A percentile compares a stretch with the other conserved stretches of the same genome.
Conservation (phyloP, 2,888 invertebrate genomes). For the Rhyacophila evoluta region DNA sequence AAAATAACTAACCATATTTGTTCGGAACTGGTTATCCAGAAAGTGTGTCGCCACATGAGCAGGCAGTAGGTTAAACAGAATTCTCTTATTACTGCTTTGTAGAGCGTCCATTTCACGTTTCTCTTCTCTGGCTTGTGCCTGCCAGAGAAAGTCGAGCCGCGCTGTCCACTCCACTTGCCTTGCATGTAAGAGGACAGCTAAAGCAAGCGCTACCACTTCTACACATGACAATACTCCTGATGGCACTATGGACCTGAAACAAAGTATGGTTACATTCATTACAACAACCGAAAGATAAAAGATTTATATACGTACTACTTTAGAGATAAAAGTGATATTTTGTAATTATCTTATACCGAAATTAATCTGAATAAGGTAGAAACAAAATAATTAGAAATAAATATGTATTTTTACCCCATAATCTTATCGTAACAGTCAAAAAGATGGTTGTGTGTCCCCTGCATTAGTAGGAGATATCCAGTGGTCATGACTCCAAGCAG, state of each 20-base stretch:
- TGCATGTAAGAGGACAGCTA: conserved; percentile 88
- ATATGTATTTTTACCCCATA: conserved; percentile 71
- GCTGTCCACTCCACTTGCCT: conserved; percentile 92
- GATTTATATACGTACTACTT: too few species aligned
- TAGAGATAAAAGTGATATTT: too few species aligned
- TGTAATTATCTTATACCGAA: too few species aligned
- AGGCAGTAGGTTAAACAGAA: conserved; percentile 89
- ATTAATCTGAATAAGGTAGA: too few species aligned
- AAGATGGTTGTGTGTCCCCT: conserved; percentile 82
- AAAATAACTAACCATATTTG: conserved; percentile 85
- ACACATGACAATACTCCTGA: conserved; percentile 82
- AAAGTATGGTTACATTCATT: too few species aligned
- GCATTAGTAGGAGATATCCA: conserved; percentile 83
- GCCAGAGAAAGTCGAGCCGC: conserved; percentile 85
- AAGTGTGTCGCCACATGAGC: conserved; percentile 94
- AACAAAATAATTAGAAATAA: too few species aligned
- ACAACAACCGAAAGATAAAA: too few species aligned
- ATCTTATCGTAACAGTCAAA: conserved; percentile 86
- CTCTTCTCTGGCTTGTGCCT: conserved; percentile 89
- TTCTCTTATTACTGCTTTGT: conserved; percentile 88
- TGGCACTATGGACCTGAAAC: conserved; percentile 75
- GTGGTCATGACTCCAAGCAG: conserved; percentile 83
- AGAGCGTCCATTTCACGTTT: conserved; percentile 94
- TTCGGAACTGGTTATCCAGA: conserved; percentile 88
- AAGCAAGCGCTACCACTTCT: conserved; percentile 83